phyloP scores from a whole-genome alignment of 1,140 invertebrate genomes.

The Vanessa tameamea region DNA sequence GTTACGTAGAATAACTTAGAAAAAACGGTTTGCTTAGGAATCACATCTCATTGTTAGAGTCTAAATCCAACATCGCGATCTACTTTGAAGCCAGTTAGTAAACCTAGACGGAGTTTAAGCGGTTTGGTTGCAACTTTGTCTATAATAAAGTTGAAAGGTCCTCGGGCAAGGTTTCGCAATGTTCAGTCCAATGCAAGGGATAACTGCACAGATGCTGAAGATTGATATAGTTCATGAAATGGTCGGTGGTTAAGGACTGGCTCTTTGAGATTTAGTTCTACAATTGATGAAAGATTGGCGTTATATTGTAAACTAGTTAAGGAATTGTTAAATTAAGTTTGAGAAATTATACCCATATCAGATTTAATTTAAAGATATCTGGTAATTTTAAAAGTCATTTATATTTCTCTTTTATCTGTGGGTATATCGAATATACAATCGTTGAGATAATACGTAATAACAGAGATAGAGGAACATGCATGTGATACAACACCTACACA shows the following conservation, averaged over 20 bases:
- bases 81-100: conserved; percentile 18
- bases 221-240: conserved; percentile 35
- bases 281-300: background rate
- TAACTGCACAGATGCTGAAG: conserved; percentile 40
- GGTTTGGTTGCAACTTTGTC: conserved; percentile 37
- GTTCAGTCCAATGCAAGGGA: background rate
- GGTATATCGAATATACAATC: no score
- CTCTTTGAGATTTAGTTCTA: conserved; percentile 7
- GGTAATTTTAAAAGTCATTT: no score
- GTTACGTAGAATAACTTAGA: background rate
- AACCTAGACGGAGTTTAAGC: conserved; percentile 26
- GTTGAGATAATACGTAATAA: no score
- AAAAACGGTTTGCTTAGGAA: background rate
- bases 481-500: background rate
- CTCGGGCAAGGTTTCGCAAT: conserved; percentile 13
- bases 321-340: no score
- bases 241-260: conserved; percentile 14
- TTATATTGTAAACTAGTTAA: background rate
- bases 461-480: no score
- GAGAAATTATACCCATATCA: no score
- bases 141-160: conserved; percentile 40
- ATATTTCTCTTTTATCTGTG: no score
- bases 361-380: no score
- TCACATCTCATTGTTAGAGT: background rate
- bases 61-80: background rate